Base-by-base conservation (phyloP, 2,888 invertebrate genomes). In the Rhingia campestris region DNA sequence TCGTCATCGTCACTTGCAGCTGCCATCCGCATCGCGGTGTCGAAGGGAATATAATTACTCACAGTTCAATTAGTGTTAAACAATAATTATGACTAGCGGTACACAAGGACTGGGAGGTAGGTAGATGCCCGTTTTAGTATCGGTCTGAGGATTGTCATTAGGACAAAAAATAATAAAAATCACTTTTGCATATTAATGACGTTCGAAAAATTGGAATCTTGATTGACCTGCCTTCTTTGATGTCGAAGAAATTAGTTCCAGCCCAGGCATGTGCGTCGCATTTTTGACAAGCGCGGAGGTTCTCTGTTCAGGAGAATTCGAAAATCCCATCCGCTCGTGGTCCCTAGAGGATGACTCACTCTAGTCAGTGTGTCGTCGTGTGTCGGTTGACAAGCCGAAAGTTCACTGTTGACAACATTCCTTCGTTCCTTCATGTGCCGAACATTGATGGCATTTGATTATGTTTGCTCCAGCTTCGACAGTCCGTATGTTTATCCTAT, bases 181-280 rank as follows among this genome's bases (percentile, higher is more conserved):
- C 64, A 32, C 43, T 73, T 59, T 35, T 63, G 82, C 45, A 82
- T 82, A 79, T 82, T 82, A 79, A 82, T 82, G 67, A 77, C 72
- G 69, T 64, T 73, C 79, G 35, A 41, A 63, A 54, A 69, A 39
- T 45, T 35, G 22, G 0, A 69, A 81, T 81, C 67, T 69, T 74
- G 69, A 82, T 82, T 82, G 82, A 82, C 82, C 82, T 82, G 82
- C 43, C 39, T 66, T 14, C 77, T 82, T 77, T 82, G 81, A 82
- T 73, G 81, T 82, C 45, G 35, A 6, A 61, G 66, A 82, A 77
- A 73, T 77, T 47, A 59, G 72, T 77, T 41, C 30, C 76, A 67
- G 64, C 47, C 30, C 76, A 67, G 64, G 33, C 72, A 73, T 77
- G 61, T 61, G 74, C 56, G 12, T n/a, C 39, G 58, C 58, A 64